These are phyloP conservation scores for Epizoanthus rinbou DNA, from an alignment of 92 coral and sea anemone genomes.

Conservation along the genomic window DNA sequence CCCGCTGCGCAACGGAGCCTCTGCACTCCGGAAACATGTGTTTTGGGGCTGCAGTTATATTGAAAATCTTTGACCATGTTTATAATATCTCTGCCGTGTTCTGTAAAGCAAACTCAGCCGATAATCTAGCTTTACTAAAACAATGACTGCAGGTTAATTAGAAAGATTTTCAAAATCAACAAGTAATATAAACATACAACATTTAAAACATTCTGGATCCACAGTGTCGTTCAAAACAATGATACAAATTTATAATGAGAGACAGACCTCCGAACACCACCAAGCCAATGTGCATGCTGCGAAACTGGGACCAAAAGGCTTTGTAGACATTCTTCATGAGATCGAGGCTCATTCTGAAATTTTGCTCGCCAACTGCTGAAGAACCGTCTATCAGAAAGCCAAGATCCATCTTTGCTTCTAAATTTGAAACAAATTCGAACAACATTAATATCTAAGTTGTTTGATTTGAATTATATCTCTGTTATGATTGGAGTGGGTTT, in stretches of 20 bases:
- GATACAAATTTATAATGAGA: too few relatives aligned
- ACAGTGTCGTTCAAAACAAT: neutral
- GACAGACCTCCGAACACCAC: slow-evolving; percentile 63
- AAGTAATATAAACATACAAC: neutral
- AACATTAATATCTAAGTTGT: neutral
- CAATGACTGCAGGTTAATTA: too few relatives aligned
- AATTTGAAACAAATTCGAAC: neutral
- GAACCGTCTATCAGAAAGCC: slow-evolving; percentile 91
- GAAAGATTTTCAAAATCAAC: too few relatives aligned
- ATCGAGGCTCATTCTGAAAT: slow-evolving; percentile 66
- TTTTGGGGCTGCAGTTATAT: too few relatives aligned
- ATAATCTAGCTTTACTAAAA: too few relatives aligned
- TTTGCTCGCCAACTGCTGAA: slow-evolving; percentile 72
- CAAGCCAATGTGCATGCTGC: slow-evolving; percentile 73
- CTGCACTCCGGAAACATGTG: too few relatives aligned
- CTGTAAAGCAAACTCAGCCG: too few relatives aligned
- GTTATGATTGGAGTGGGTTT: too few relatives aligned
- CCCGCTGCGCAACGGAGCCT: too few relatives aligned
- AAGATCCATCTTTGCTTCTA: slow-evolving; percentile 83
- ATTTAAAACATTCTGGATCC: slow-evolving; percentile 8
- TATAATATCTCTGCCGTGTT: too few relatives aligned
- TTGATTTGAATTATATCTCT: too few relatives aligned
- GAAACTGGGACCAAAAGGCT: slow-evolving; percentile 81
- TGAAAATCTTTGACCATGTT: too few relatives aligned
- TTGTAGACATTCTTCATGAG: slow-evolving; percentile 62